Evolutionary conservation across 2,113 vertebrate genomes (phyloP).

Genomic region (Syngnathus floridae): DNA sequence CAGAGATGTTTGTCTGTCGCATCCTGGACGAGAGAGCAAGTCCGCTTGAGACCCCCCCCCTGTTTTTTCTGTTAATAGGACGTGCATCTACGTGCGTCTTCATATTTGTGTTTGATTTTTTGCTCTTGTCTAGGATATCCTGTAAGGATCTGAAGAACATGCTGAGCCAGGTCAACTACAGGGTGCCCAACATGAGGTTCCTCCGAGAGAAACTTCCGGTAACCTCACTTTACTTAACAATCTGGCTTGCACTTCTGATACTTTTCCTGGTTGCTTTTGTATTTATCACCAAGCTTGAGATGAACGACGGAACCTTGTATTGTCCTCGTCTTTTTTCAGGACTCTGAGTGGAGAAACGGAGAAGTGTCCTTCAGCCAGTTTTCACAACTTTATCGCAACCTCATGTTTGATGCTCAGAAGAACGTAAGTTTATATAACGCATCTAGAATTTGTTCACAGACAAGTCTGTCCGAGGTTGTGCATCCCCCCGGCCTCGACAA

Average conservation of each 20-base stretch:
- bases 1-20: conserved; percentile 54
- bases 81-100: conserved; percentile 19
- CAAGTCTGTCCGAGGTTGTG: not conserved
- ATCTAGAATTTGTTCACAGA: conserved; percentile 14
- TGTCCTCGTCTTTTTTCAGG: conserved; percentile 58
- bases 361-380: conserved; percentile 95
- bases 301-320: not conserved
- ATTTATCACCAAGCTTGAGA: not conserved
- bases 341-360: conserved; percentile 88
- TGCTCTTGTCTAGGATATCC: conserved; percentile 80
- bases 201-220: conserved; percentile 91
- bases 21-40: conserved; percentile 29
- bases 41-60: conserved; percentile 31
- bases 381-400: conserved; percentile 88
- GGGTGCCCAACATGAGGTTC: conserved; percentile 96
- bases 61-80: conserved; percentile 20
- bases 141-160: conserved; percentile 97
- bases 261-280: not conserved
- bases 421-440: conserved; percentile 68
- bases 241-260: conserved; percentile 1
- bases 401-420: conserved; percentile 96
- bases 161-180: conserved; percentile 97
- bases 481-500: not conserved
- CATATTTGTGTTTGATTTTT: conserved; percentile 32
- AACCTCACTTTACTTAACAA: conserved; percentile 39